Percentiles rank a stretch among this genome's conserved stretches.
phyloP scores from a whole-genome alignment of 2,113 vertebrate species.

The Tichodroma muraria region DNA sequence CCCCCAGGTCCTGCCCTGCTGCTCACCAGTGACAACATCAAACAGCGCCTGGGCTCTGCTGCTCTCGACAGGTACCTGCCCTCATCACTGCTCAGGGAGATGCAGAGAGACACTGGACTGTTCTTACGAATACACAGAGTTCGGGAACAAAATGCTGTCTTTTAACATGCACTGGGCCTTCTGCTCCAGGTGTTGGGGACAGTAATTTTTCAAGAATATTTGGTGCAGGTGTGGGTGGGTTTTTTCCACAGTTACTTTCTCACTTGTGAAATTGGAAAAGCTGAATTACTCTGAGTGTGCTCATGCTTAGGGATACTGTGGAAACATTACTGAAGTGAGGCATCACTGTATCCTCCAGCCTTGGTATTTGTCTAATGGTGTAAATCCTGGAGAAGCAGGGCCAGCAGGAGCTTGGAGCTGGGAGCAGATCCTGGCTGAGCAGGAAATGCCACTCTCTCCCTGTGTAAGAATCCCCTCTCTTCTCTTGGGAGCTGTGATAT shows the following conservation, averaged over 20 bases:
- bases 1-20: conserved; percentile 82
- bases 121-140: neutral
- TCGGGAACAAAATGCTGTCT: neutral
- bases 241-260: neutral
- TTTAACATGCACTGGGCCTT: neutral
- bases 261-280: neutral
- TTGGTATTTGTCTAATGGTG: neutral
- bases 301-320: neutral
- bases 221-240: neutral
- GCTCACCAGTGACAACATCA: conserved; percentile 90
- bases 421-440: neutral
- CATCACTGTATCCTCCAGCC: neutral
- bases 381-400: neutral
- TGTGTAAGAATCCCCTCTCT: neutral
- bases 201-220: neutral
- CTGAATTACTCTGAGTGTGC: neutral
- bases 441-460: neutral
- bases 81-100: fast-evolving
- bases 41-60: conserved; percentile 83
- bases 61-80: conserved; percentile 86
- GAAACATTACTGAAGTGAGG: neutral
- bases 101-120: neutral
- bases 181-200: neutral
- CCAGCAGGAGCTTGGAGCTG: neutral
- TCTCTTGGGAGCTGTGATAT: neutral